Evolutionary conservation across 2,888 invertebrate species (phyloP).

Genomic region (Leucophenga montana): DNA sequence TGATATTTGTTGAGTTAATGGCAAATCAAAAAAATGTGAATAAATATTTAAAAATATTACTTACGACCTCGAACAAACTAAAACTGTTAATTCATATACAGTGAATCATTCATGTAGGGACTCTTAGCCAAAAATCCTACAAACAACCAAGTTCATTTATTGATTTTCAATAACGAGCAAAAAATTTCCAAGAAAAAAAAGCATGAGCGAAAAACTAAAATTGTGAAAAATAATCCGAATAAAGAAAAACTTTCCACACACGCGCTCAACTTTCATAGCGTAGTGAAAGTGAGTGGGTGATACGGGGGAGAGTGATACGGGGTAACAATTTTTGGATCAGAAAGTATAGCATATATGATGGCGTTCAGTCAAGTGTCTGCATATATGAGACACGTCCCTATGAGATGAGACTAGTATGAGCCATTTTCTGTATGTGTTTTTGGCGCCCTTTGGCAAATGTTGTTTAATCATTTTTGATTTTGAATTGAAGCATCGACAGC

Average conservation of each 20-base stretch:
- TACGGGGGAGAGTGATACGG: background rate
- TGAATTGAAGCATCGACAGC: slow-evolving; percentile 15
- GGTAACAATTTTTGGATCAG: background rate
- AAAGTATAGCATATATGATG: background rate
- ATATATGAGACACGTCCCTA: too few relatives aligned
- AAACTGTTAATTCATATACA: too few relatives aligned
- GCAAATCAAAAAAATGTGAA: too few relatives aligned
- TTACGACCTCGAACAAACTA: too few relatives aligned
- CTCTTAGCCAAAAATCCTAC: too few relatives aligned
- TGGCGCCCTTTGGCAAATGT: slow-evolving; percentile 4
- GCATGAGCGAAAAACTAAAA: slow-evolving; percentile 10
- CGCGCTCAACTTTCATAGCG: slow-evolving; percentile 11
- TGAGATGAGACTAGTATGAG: too few relatives aligned
- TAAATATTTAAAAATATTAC: too few relatives aligned
- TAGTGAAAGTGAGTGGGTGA: too few relatives aligned
- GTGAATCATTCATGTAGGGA: too few relatives aligned
- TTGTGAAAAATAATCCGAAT: slow-evolving; percentile 12
- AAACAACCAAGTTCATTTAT: background rate
- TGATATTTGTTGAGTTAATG: too few relatives aligned
- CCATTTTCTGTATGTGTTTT: too few relatives aligned
- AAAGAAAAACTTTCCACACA: slow-evolving; percentile 19
- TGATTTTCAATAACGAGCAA: slow-evolving; percentile 20
- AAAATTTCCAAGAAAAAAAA: slow-evolving; percentile 7
- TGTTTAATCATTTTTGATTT: slow-evolving; percentile 19
- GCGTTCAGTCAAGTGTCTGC: background rate